Evolutionary conservation across 2,888 invertebrate species (phyloP).

Genomic region (Furcula furcula): DNA sequence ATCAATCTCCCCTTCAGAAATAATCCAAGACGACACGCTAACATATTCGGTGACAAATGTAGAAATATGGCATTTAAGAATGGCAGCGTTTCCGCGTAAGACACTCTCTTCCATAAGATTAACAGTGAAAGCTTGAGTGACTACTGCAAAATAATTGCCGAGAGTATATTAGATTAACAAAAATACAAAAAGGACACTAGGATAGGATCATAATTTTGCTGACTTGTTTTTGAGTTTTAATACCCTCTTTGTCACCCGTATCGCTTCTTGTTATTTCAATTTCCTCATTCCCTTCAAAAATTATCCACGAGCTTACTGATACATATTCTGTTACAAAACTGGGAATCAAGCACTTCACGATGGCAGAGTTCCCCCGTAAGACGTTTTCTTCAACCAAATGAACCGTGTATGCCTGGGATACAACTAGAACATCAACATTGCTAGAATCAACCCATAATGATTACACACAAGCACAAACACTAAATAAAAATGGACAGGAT

Average conservation of each 20-base stretch:
- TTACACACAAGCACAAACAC: background rate
- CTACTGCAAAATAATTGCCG: conserved; percentile 83
- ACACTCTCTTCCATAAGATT: conserved; percentile 96
- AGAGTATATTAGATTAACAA: conserved; percentile 6
- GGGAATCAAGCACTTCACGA: conserved; percentile 91
- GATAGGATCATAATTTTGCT: conserved; percentile 16
- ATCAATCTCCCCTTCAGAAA: conserved; percentile 84
- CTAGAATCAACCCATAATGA: conserved; percentile 2
- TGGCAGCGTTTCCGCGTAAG: conserved; percentile 92
- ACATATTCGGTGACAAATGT: conserved; percentile 96
- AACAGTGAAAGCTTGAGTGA: conserved; percentile 92
- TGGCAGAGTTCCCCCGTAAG: conserved; percentile 90
- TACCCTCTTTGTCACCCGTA: conserved; percentile 58
- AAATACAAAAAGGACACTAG: conserved; percentile 13
- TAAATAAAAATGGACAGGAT: conserved; percentile 16
- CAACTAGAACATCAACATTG: conserved; percentile 58
- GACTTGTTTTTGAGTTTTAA: conserved; percentile 10
- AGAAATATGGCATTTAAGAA: conserved; percentile 95
- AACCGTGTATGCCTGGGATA: conserved; percentile 88
- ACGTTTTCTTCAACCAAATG: conserved; percentile 94
- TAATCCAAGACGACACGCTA: conserved; percentile 92
- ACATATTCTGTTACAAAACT: conserved; percentile 94
- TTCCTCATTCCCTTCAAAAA: conserved; percentile 81
- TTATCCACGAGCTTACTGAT: conserved; percentile 88
- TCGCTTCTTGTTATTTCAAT: conserved; percentile 59